phyloP scores from a whole-genome alignment of 2,113 vertebrate genomes.

The Eublepharis macularius region DNA sequence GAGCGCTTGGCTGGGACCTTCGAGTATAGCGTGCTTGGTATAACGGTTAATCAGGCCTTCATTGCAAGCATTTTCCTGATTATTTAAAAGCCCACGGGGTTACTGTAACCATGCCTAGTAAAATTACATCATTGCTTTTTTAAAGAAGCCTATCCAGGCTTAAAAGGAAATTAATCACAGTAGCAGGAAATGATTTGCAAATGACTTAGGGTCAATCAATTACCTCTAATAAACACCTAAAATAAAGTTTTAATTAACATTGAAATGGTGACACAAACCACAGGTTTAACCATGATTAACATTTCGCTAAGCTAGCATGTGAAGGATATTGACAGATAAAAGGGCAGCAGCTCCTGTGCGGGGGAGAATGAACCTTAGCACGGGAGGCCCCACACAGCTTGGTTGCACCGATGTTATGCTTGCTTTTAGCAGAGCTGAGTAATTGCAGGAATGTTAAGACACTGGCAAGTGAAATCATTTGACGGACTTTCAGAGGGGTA shows the following conservation, averaged over 20 bases:
- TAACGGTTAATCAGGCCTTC: not conserved
- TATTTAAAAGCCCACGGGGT: not conserved
- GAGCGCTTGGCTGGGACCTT: not conserved
- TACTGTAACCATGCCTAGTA: slow-evolving; percentile 11
- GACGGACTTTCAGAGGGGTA: not conserved
- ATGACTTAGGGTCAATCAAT: slow-evolving; percentile 66
- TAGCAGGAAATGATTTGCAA: slow-evolving; percentile 51
- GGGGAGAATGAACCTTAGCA: slow-evolving; percentile 18
- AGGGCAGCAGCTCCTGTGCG: not conserved
- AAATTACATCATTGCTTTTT: slow-evolving; percentile 4
- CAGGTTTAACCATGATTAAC: slow-evolving; percentile 63
- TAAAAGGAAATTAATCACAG: slow-evolving; percentile 57
- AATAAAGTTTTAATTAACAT: slow-evolving; percentile 70
- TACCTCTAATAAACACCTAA: slow-evolving; percentile 67
- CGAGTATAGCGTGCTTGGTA: not conserved
- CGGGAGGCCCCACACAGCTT: not conserved
- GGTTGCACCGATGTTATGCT: not conserved
- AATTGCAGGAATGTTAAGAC: not conserved
- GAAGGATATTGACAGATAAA: slow-evolving; percentile 59
- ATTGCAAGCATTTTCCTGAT: not conserved
- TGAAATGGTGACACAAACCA: slow-evolving; percentile 62
- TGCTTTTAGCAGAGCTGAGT: not conserved
- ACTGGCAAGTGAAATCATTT: not conserved
- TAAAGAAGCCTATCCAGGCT: slow-evolving; percentile 1
- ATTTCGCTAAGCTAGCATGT: slow-evolving; percentile 55